phyloP scores from a whole-genome alignment of 2,113 vertebrate species.

The Ceratotherium simum region DNA sequence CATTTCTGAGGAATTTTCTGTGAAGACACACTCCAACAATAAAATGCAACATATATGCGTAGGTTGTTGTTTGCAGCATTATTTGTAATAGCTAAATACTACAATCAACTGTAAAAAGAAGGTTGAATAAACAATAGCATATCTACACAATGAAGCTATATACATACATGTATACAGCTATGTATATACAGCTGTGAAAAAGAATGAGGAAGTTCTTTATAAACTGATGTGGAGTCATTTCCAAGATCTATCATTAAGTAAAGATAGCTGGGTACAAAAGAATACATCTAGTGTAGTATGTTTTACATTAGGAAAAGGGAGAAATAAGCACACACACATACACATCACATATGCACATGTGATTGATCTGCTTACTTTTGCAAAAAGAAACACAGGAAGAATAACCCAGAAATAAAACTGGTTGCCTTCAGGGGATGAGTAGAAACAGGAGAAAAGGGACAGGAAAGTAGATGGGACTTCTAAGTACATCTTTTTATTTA shows the following conservation, averaged over 20 bases:
- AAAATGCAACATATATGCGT: not conserved
- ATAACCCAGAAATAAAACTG: not conserved
- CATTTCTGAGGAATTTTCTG: slow-evolving; percentile 6
- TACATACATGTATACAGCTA: too few relatives aligned
- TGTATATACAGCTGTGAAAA: not conserved
- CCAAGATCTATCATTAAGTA: not conserved
- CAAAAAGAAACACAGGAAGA: not conserved
- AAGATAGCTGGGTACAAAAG: not conserved
- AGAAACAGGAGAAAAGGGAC: not conserved
- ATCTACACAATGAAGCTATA: not conserved
- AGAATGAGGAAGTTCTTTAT: not conserved
- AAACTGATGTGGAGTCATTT: not conserved
- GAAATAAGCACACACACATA: not conserved
- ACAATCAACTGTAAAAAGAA: not conserved
- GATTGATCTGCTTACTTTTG: not conserved
- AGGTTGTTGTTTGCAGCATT: not conserved
- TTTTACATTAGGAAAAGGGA: not conserved
- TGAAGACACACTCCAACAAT: not conserved
- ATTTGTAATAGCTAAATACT: slow-evolving; percentile 19
- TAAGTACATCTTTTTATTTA: not conserved
- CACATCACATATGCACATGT: not conserved
- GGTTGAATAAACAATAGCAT: rapidly evolving
- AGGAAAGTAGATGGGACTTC: not conserved
- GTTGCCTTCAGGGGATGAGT: not conserved
- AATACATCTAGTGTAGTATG: not conserved